Conservation (phyloP, 2,797 vertebrate genomes). For the Sebastes trivittatus region DNA sequence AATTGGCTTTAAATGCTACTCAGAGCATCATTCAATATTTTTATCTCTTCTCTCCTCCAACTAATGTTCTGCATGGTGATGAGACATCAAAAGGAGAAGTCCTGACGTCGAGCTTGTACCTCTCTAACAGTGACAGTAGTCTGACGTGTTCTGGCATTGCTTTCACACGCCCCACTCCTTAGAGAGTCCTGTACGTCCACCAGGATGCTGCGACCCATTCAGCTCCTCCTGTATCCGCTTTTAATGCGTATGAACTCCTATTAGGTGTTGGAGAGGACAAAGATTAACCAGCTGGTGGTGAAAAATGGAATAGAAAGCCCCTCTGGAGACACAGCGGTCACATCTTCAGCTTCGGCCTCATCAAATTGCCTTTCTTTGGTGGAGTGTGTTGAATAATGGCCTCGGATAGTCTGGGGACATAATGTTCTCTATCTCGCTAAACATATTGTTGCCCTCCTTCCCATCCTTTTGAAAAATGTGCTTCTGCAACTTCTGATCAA, state of each 20-base stretch:
- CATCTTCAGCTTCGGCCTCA: constrained; percentile 37
- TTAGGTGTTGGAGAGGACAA: constrained; percentile 21
- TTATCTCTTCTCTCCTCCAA: background rate
- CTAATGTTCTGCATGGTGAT: background rate
- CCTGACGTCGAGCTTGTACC: background rate
- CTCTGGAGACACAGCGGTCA: constrained; percentile 43
- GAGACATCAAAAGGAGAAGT: background rate
- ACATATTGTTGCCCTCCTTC: constrained; percentile 41
- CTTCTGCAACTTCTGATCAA: constrained; percentile 8
- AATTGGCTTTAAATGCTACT: background rate
- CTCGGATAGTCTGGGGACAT: constrained; percentile 38
- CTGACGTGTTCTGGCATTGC: background rate
- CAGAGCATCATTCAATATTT: background rate
- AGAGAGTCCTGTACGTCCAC: constrained; percentile 1
- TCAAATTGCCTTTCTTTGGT: constrained; percentile 56
- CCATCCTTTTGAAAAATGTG: constrained; percentile 12
- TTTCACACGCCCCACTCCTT: background rate
- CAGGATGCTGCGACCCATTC: background rate
- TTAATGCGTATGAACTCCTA: constrained; percentile 53
- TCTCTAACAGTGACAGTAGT: background rate
- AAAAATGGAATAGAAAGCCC: constrained; percentile 27
- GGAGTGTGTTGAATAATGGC: constrained; percentile 49
- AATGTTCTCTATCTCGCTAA: constrained; percentile 36
- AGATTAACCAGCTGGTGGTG: constrained; percentile 40
- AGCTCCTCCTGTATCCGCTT: constrained; percentile 15